phyloP scores from a whole-genome alignment of 2,888 invertebrate species.

The Cephus pulcher region DNA sequence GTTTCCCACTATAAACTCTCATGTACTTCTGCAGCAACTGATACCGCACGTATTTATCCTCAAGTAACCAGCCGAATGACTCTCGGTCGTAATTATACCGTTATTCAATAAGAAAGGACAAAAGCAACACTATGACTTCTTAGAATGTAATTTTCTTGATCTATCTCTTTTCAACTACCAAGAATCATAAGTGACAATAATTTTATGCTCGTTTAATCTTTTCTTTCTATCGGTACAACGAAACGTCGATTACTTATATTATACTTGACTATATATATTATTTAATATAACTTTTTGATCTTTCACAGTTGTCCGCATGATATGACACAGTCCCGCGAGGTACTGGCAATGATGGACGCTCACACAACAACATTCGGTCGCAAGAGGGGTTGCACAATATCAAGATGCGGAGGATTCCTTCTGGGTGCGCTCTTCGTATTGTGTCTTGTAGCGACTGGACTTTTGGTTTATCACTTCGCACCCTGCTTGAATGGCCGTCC shows the following conservation, averaged over 20 bases:
- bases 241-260: background rate
- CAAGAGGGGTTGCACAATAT: constrained; percentile 74
- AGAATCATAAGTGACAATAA: background rate
- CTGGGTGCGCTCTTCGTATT: constrained; percentile 74
- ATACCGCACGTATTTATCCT: background rate
- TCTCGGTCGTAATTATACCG: background rate
- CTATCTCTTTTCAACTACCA: background rate
- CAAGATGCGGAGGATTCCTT: constrained; percentile 74
- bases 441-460: constrained; percentile 77
- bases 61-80: background rate
- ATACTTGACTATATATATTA: background rate
- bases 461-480: constrained; percentile 82
- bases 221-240: background rate
- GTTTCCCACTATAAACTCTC: background rate
- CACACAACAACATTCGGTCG: constrained; percentile 75
- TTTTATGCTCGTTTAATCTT: background rate
- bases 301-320: constrained; percentile 28
- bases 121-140: background rate
- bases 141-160: background rate
- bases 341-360: constrained; percentile 73
- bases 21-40: background rate
- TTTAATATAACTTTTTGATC: constrained; percentile 6
- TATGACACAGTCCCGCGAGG: constrained; percentile 67
- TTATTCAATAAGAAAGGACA: too few relatives aligned
- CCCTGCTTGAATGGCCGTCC: constrained; percentile 72